These are phyloP conservation scores for Porites lutea DNA, from an alignment of 64 coral and sea anemone species.

Conservation along the genomic window DNA sequence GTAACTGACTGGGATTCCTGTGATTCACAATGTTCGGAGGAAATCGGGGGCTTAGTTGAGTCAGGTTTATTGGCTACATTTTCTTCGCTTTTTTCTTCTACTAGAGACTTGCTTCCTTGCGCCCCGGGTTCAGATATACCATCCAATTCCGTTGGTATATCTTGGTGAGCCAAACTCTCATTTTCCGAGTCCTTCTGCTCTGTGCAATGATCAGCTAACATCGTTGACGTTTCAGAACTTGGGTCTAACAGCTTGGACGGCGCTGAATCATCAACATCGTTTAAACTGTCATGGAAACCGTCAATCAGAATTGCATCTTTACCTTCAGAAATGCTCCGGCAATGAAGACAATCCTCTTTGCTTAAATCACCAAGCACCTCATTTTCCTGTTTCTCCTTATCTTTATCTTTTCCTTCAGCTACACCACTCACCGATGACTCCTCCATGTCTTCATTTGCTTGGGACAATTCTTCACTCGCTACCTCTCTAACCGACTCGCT, in stretches of 20 bases:
- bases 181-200: not conserved
- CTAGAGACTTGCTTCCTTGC: not conserved
- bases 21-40: not conserved
- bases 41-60: not conserved
- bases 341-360: slow-evolving; percentile 3
- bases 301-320: not conserved
- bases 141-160: not conserved
- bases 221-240: not conserved
- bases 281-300: not conserved
- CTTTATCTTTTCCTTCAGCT: not conserved
- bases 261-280: not conserved
- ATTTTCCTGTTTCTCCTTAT: slow-evolving; percentile 7
- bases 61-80: not conserved
- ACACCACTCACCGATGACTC: not conserved
- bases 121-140: not conserved
- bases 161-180: not conserved
- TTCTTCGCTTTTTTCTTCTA: not conserved
- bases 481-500: not conserved
- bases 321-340: not conserved
- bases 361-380: not conserved
- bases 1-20: not conserved
- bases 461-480: not conserved
- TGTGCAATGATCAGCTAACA: not conserved
- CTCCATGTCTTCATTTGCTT: not conserved
- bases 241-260: not conserved